A percentile compares a stretch with the other conserved stretches of the same genome.
These are phyloP conservation scores for Brienomyrus brachyistius DNA, from an alignment of 2,113 vertebrate species.

Conservation along the genomic window DNA sequence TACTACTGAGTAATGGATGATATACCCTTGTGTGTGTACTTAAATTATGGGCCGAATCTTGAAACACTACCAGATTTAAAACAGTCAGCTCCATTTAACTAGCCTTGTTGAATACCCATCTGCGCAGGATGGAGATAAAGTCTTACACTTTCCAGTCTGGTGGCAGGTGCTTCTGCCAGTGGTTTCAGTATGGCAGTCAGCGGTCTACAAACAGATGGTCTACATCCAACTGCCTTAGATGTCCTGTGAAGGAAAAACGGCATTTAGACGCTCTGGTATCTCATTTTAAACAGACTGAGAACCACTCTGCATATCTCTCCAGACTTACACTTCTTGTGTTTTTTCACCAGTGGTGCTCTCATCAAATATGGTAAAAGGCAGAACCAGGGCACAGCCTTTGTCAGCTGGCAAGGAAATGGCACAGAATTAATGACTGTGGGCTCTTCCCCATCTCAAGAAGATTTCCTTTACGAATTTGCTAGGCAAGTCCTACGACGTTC, in stretches of 20 bases:
- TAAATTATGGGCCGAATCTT: neutral
- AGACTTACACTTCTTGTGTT: conserved; percentile 49
- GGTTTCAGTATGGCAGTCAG: conserved; percentile 17
- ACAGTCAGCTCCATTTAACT: neutral
- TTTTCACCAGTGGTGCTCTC: conserved; percentile 49
- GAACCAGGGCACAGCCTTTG: conserved; percentile 12
- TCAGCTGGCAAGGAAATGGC: conserved; percentile 23
- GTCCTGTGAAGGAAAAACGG: neutral
- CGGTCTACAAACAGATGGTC: neutral
- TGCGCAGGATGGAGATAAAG: neutral
- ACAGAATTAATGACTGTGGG: neutral
- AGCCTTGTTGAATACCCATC: neutral
- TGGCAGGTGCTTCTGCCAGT: neutral
- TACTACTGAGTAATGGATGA: neutral
- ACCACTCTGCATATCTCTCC: neutral
- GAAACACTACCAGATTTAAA: neutral
- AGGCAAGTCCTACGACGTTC: neutral
- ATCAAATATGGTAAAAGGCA: conserved; percentile 59
- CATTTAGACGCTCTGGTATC: neutral
- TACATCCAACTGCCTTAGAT: neutral
- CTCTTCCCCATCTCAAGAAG: neutral
- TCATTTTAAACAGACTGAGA: neutral
- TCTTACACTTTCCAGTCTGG: conserved; percentile 24
- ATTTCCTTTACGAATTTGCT: neutral
- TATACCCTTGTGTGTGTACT: neutral